phyloP scores from a whole-genome alignment of 2,888 invertebrate species.

The Acheta domesticus region DNA sequence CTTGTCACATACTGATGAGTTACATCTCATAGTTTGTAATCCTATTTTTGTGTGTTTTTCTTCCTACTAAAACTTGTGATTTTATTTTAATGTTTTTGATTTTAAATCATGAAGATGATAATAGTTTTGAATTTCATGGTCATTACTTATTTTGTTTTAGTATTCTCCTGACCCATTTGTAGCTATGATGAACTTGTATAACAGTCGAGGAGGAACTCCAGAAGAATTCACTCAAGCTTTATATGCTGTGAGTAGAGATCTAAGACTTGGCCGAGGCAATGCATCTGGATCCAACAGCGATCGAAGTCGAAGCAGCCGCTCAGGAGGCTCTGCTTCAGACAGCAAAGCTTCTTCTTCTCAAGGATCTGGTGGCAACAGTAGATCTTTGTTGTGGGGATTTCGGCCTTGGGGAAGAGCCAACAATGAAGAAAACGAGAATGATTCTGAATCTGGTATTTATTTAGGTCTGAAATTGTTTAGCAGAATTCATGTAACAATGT shows the following conservation, averaged over 20 bases:
- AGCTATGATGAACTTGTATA: constrained; percentile 40
- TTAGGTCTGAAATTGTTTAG: neutral
- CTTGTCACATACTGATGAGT: too few relatives aligned
- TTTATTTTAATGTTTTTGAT: too few relatives aligned
- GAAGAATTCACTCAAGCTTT: constrained; percentile 43
- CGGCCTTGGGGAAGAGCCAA: constrained; percentile 26
- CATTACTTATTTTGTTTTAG: constrained; percentile 21
- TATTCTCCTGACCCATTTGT: constrained; percentile 41
- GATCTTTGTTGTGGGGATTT: constrained; percentile 24
- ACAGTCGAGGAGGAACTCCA: constrained; percentile 42
- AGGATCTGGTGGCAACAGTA: constrained; percentile 24
- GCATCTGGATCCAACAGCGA: constrained; percentile 27
- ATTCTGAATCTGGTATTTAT: constrained; percentile 33
- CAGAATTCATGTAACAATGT: too few relatives aligned
- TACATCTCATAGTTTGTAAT: too few relatives aligned
- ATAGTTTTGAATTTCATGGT: too few relatives aligned
- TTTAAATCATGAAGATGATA: too few relatives aligned
- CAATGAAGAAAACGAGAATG: constrained; percentile 10
- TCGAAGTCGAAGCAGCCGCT: constrained; percentile 27
- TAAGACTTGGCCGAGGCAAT: constrained; percentile 30
- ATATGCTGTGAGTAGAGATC: constrained; percentile 40
- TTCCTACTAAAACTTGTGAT: too few relatives aligned
- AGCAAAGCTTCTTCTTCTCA: constrained; percentile 31
- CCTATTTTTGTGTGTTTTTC: too few relatives aligned
- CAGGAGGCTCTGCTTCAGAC: constrained; percentile 29